Conservation (phyloP, 2,113 vertebrate genomes). For the Jaculus jaculus region DNA sequence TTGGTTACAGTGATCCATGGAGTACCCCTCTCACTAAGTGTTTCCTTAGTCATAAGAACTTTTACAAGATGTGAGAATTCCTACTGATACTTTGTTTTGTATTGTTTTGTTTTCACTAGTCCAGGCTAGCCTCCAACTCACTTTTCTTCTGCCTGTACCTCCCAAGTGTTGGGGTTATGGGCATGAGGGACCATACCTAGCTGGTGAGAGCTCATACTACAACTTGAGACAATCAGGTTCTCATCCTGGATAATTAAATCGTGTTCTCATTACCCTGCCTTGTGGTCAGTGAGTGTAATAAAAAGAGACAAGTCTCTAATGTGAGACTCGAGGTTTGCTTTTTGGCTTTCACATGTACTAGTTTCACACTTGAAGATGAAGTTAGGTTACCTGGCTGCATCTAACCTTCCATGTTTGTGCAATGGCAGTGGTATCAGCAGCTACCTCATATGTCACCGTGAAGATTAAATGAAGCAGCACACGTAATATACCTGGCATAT, state of each 20-base stretch:
- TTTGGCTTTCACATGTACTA: background rate
- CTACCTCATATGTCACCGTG: background rate
- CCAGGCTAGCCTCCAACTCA: background rate
- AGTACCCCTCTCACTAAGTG: background rate
- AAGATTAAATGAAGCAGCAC: background rate
- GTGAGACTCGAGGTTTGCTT: background rate
- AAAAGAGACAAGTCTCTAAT: background rate
- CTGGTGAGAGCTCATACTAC: background rate
- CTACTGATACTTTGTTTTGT: no score
- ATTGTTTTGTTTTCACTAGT: background rate
- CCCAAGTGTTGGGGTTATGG: background rate
- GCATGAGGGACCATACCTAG: background rate
- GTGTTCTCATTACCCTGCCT: background rate
- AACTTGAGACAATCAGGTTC: background rate
- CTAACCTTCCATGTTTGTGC: background rate
- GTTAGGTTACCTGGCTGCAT: background rate
- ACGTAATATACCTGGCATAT: background rate
- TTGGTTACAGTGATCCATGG: background rate
- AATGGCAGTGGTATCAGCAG: background rate
- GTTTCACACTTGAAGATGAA: background rate
- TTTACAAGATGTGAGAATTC: background rate
- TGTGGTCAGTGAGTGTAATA: background rate
- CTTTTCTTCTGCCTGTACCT: background rate
- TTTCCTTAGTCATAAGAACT: background rate
- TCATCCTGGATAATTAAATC: background rate